Percentiles rank a stretch among this genome's conserved stretches.
Conservation (phyloP, 1,140 invertebrate species). For the Ceratina australensis region DNA sequence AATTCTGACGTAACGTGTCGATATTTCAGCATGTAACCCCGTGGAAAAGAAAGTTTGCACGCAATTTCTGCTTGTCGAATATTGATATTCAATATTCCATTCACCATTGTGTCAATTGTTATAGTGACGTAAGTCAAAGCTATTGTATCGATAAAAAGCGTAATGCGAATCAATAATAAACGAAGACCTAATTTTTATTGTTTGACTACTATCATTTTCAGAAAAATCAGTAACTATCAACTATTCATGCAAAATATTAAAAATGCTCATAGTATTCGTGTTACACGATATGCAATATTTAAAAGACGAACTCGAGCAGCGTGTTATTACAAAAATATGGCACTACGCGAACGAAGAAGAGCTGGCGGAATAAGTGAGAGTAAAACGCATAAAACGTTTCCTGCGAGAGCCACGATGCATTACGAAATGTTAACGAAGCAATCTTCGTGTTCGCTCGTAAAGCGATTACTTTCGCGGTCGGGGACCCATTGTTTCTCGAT, state of each 20-base stretch:
- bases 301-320: not conserved
- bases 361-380: not conserved
- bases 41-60: conserved; percentile 7
- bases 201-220: too few species aligned
- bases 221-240: too few species aligned
- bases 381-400: conserved; percentile 12
- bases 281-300: not conserved
- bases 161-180: too few species aligned
- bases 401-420: conserved; percentile 11
- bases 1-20: conserved; percentile 14
- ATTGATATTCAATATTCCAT: too few species aligned
- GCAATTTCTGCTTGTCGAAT: not conserved
- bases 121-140: too few species aligned
- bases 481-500: conserved; percentile 13
- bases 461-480: conserved; percentile 37
- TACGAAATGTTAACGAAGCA: conserved; percentile 38
- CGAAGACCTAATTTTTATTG: too few species aligned
- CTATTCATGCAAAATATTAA: too few species aligned
- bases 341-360: conserved; percentile 14
- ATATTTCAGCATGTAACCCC: not conserved
- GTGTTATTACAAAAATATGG: not conserved
- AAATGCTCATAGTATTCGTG: too few species aligned
- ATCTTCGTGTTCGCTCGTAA: conserved; percentile 14
- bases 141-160: too few species aligned
- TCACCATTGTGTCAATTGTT: too few species aligned